These are phyloP conservation scores for Drosophila lacertosa DNA, from an alignment of 1,140 invertebrate genomes.

Conservation along the genomic window DNA sequence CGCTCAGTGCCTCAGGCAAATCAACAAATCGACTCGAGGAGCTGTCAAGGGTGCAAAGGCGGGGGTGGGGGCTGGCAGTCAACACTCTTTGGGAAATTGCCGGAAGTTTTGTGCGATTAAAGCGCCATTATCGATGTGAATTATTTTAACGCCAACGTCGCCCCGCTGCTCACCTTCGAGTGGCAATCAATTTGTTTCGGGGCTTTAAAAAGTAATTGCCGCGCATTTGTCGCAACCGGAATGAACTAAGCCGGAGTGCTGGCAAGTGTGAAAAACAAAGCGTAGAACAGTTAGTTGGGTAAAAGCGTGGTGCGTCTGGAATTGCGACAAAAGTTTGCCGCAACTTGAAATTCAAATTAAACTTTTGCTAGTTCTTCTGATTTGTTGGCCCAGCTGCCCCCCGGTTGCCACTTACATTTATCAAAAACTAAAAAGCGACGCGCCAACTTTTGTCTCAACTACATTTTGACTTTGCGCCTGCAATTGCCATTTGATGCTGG, in stretches of 20 bases:
- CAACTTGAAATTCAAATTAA: conserved; percentile 80
- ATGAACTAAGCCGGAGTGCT: conserved; percentile 10
- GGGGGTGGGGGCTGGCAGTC: conserved; percentile 45
- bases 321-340: conserved; percentile 57
- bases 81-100: conserved; percentile 77
- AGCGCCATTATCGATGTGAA: conserved; percentile 80
- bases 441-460: conserved; percentile 26
- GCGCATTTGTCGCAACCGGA: conserved; percentile 64
- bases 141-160: conserved; percentile 66
- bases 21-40: conserved; percentile 48
- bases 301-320: conserved; percentile 11
- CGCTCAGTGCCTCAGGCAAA: conserved; percentile 53
- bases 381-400: conserved; percentile 47
- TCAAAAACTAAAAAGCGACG: conserved; percentile 53
- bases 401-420: conserved; percentile 51
- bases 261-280: conserved; percentile 29
- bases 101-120: conserved; percentile 80
- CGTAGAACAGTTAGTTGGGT: neutral
- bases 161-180: conserved; percentile 10
- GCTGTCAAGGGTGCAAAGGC: conserved; percentile 9
- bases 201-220: conserved; percentile 74
- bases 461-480: conserved; percentile 16
- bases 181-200: conserved; percentile 73
- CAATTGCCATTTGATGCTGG: conserved; percentile 1
- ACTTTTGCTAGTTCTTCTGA: conserved; percentile 70